These are phyloP conservation scores for Papilio protenor DNA, from an alignment of 2,888 invertebrate species.

Conservation along the genomic window DNA sequence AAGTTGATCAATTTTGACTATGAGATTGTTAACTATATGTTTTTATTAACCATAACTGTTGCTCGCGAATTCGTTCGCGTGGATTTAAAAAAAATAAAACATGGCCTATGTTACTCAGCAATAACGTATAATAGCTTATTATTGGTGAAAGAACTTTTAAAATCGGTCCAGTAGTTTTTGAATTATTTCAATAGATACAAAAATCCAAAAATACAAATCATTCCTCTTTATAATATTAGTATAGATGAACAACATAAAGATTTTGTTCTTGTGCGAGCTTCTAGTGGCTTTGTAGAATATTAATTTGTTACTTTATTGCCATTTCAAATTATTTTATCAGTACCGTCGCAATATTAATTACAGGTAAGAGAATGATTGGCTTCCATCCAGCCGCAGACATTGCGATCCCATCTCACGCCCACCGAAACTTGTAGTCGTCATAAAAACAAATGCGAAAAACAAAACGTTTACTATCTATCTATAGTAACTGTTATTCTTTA, in stretches of 20 bases:
- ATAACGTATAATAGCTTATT: too few relatives aligned
- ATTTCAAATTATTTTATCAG: constrained; percentile 50
- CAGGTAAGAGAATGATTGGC: constrained; percentile 72
- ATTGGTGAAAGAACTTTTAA: too few relatives aligned
- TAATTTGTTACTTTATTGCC: background rate
- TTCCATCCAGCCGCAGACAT: constrained; percentile 64
- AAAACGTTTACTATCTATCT: background rate
- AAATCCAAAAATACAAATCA: too few relatives aligned
- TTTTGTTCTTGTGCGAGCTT: background rate
- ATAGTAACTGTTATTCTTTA: background rate
- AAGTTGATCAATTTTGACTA: constrained; percentile 9
- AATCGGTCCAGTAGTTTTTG: too few relatives aligned
- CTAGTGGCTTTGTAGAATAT: background rate
- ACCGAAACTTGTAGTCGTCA: constrained; percentile 60
- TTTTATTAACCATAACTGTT: background rate
- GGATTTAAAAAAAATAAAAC: background rate
- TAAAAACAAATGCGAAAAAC: constrained; percentile 35
- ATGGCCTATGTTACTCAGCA: too few relatives aligned
- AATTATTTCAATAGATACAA: too few relatives aligned
- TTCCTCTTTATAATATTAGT: too few relatives aligned
- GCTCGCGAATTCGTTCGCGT: too few relatives aligned
- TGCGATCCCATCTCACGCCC: constrained; percentile 60
- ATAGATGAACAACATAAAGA: background rate
- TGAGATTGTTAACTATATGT: background rate
- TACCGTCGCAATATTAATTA: constrained; percentile 74